phyloP scores from a whole-genome alignment of 1,140 invertebrate genomes.

The Helicoverpa armigera region DNA sequence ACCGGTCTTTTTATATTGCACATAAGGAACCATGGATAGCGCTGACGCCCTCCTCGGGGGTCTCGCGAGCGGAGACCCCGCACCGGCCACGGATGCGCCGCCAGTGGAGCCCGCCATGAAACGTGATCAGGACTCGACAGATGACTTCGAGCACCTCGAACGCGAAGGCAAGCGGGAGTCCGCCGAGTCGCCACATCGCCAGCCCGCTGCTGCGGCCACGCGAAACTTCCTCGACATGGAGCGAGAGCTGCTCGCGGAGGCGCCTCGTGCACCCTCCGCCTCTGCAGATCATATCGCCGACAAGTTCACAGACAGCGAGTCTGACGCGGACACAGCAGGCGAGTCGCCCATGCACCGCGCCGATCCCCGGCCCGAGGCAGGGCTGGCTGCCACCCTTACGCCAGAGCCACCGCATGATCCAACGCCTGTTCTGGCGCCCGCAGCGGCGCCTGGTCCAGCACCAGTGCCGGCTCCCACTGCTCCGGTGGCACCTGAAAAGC shows the following conservation, averaged over 20 bases:
- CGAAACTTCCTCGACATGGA: slow-evolving; percentile 87
- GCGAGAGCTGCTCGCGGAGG: slow-evolving; percentile 79
- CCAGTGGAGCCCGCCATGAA: slow-evolving; percentile 75
- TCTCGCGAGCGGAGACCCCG: slow-evolving; percentile 72
- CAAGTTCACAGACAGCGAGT: slow-evolving; percentile 87
- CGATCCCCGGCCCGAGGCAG: slow-evolving; percentile 67
- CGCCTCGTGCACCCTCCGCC: slow-evolving; percentile 73
- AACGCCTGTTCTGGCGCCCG: slow-evolving; percentile 59
- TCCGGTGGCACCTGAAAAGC: slow-evolving; percentile 52
- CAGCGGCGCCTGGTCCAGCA: slow-evolving; percentile 45
- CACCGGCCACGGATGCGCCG: slow-evolving; percentile 55
- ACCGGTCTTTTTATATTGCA: slow-evolving; percentile 49
- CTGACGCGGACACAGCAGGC: slow-evolving; percentile 79
- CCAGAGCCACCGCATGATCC: slow-evolving; percentile 72
- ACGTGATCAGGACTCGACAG: slow-evolving; percentile 89
- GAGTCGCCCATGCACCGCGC: slow-evolving; percentile 76
- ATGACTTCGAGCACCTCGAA: slow-evolving; percentile 91
- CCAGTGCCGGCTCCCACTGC: slow-evolving; percentile 51
- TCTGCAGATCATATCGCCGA: slow-evolving; percentile 79
- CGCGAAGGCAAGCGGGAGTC: slow-evolving; percentile 78
- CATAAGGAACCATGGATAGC: slow-evolving; percentile 69
- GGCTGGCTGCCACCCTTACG: slow-evolving; percentile 58
- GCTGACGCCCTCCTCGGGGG: slow-evolving; percentile 73
- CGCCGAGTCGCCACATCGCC: slow-evolving; percentile 70
- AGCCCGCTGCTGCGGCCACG: slow-evolving; percentile 77